These are phyloP conservation scores for Boloria selene DNA, from an alignment of 2,888 invertebrate genomes.

Conservation along the genomic window DNA sequence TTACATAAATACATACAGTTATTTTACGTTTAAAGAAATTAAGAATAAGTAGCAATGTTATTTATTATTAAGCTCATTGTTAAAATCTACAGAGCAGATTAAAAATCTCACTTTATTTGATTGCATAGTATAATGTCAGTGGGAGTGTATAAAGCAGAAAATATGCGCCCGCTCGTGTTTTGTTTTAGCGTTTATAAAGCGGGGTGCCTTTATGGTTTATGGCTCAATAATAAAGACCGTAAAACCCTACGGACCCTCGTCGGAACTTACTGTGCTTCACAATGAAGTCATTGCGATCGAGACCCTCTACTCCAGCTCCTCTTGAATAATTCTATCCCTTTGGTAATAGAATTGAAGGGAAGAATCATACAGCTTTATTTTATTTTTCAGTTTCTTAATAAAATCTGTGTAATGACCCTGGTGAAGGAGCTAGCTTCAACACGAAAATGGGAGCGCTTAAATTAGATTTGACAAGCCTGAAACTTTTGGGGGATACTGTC, in stretches of 20 bases:
- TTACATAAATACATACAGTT: background rate
- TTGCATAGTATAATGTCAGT: slow-evolving; percentile 57
- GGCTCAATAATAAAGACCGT: slow-evolving; percentile 73
- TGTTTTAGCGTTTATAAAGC: slow-evolving; percentile 71
- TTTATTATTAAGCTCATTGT: slow-evolving; percentile 28
- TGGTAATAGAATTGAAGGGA: slow-evolving; percentile 27
- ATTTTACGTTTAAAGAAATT: background rate
- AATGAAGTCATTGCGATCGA: slow-evolving; percentile 65
- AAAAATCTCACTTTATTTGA: slow-evolving; percentile 59
- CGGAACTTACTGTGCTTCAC: slow-evolving; percentile 59
- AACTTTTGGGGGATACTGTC: slow-evolving; percentile 23
- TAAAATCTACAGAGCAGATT: slow-evolving; percentile 48
- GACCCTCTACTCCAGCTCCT: slow-evolving; percentile 57
- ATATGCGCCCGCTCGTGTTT: slow-evolving; percentile 67
- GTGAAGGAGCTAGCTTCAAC: background rate
- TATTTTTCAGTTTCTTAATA: slow-evolving; percentile 3
- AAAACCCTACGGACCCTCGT: slow-evolving; percentile 65
- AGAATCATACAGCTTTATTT: slow-evolving; percentile 5
- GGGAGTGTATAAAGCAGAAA: slow-evolving; percentile 65
- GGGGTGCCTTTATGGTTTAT: slow-evolving; percentile 73
- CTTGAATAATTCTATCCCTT: slow-evolving; percentile 58
- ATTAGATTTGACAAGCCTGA: slow-evolving; percentile 8
- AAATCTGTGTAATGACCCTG: background rate
- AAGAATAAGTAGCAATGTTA: slow-evolving; percentile 18
- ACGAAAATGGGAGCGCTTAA: background rate